A percentile compares a stretch with the other conserved stretches of the same genome.
phyloP scores from a whole-genome alignment of 2,888 invertebrate genomes.

The Lasioglossum zephyrum region DNA sequence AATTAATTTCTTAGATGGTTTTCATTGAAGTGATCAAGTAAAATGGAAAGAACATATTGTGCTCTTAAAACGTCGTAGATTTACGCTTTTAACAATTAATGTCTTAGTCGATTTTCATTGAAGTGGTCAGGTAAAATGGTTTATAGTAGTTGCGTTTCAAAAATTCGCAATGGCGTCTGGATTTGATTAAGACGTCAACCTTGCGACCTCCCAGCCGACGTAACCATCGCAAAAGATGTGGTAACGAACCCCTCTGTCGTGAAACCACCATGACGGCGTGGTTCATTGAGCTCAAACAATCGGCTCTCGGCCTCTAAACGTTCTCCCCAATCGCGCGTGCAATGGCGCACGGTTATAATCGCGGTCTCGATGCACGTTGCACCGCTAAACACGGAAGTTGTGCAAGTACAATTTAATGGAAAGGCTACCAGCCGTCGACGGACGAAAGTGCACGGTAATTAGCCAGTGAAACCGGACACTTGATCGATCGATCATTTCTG shows the following conservation, averaged over 20 bases:
- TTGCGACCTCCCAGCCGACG: not conserved
- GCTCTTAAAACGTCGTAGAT: no score
- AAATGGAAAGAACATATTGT: no score
- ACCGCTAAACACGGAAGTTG: conserved; percentile 43
- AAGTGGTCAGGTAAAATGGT: no score
- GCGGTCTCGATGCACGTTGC: conserved; percentile 28
- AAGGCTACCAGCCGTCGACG: conserved; percentile 31
- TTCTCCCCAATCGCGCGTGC: conserved; percentile 2
- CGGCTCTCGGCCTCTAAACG: conserved; percentile 15
- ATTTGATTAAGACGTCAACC: conserved; percentile 12
- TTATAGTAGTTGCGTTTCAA: no score
- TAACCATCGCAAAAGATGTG: not conserved
- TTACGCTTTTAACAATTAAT: no score
- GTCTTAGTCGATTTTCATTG: no score
- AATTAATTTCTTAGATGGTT: no score
- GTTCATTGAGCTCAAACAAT: conserved; percentile 8
- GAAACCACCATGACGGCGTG: not conserved
- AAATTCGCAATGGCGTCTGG: not conserved
- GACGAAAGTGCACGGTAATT: conserved; percentile 32
- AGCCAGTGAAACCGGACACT: conserved; percentile 43
- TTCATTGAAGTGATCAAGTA: no score
- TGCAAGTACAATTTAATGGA: conserved; percentile 52
- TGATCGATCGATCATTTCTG: conserved; percentile 34
- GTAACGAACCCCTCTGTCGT: not conserved
- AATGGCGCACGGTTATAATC: conserved; percentile 23